A percentile compares a stretch with the other conserved stretches of the same genome.
These are phyloP conservation scores for Aplochiton taeniatus DNA, from an alignment of 2,797 vertebrate species.

Conservation along the genomic window DNA sequence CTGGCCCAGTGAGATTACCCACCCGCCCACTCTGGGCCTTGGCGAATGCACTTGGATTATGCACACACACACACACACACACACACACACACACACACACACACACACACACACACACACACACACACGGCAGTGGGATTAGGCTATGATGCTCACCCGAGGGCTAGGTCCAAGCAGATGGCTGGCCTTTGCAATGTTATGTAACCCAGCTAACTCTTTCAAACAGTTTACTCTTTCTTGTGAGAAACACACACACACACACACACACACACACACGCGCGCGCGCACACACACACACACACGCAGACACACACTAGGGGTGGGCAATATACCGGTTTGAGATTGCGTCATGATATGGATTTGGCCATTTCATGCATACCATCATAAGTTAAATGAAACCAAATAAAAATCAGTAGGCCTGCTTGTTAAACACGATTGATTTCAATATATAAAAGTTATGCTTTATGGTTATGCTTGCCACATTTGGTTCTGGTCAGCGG, in stretches of 20 bases:
- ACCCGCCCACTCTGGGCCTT: too few species aligned
- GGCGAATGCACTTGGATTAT: conserved; percentile 33
- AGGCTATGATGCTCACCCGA: conserved; percentile 54
- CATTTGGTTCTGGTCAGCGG: too few species aligned
- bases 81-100: conserved; percentile 12
- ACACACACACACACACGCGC: not conserved
- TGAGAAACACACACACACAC: not conserved
- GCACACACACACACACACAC: conserved; percentile 5
- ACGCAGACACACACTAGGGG: not conserved
- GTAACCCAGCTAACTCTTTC: conserved; percentile 50
- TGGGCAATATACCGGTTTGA: too few species aligned
- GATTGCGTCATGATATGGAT: too few species aligned
- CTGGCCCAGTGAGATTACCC: conserved; percentile 29
- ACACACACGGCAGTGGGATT: conserved; percentile 61
- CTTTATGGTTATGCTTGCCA: too few species aligned
- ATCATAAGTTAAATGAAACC: too few species aligned
- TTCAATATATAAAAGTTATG: too few species aligned
- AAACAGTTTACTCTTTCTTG: conserved; percentile 25
- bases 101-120: conserved; percentile 22
- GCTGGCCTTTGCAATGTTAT: conserved; percentile 66
- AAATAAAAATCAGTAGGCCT: too few species aligned
- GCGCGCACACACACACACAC: conserved; percentile 34
- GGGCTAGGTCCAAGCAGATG: conserved; percentile 68
- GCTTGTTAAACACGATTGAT: too few species aligned
- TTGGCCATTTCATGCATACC: too few species aligned